Base-by-base conservation (phyloP, 2,113 vertebrate species). In the Silurus glanis region DNA sequence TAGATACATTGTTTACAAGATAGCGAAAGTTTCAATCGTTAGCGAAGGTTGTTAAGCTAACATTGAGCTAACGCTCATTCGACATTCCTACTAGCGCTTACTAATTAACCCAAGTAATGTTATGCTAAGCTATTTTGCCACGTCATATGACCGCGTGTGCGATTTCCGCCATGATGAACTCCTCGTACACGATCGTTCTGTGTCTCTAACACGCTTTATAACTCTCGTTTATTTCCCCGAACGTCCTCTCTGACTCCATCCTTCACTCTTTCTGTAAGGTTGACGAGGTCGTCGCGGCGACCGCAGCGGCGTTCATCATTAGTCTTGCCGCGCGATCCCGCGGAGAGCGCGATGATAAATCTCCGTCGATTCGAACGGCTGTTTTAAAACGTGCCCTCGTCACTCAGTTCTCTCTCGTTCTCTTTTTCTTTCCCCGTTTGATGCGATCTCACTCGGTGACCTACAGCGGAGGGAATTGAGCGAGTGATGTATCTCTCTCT, bases 361-460 rank as follows among this genome's bases (percentile, higher is more conserved):
- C 80, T 51, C 12, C 1, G 23, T 66, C 80, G 66, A 25, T 82
- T 82, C 78, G n/a, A 82, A 23, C 23, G n/a, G 21, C 61, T 82
- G 80, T 51, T 82, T 66, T 82, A 82, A 82, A 82, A 82, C 14
- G 16, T 25, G 45, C 45, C 61, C 47, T 82, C 13, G 23, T 51
- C 59, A 51, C 37, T 62, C 9, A 7, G 53, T 19, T 58, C 59
- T 83, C 64, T 51, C 37, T 66, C 61, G 51, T 56, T n/a, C 55
- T 80, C 19, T 81, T 37, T 47, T 37, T 58, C 78, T 59, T 28
- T 58, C 80, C 28, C 13, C 23, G 1, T 23, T 13, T 23, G 53
- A 71, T 83, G 49, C 82, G 45, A 47, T 74, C 83, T 75, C 21
- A 45, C 64, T 83, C n/a, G 28, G 14, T 82, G 81, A 67, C 81